Evolutionary conservation across 1,140 invertebrate genomes (phyloP), one percentile per base, ranked within the genome.

Genomic region (Ceratitis capitata): DNA sequence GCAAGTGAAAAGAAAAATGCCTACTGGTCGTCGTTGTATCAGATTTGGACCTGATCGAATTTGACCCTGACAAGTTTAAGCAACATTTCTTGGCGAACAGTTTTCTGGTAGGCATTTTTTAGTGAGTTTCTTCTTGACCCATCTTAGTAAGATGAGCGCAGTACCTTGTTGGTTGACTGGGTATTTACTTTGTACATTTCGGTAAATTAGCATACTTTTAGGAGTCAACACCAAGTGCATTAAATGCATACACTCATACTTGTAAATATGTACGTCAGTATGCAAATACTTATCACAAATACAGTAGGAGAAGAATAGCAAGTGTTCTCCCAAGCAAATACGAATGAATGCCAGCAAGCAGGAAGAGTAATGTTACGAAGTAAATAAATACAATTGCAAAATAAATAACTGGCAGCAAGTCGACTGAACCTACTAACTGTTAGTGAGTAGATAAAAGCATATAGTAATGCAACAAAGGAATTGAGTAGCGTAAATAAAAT

Each of bases 321-420:
- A 19, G 29, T 39, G 12, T 61, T 29, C 12, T 53, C n/a, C n/a
- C n/a, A n/a, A n/a, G n/a, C n/a, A n/a, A n/a, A n/a, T n/a, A n/a
- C n/a, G n/a, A n/a, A n/a, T n/a, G n/a, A 53, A 26, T 74, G 35
- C n/a, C n/a, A 45, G 35, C 26, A 35, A 69, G 19, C 1, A 16
- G 23, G 23, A 7, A 39, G 16, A 26, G 39, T 45, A 42, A 78
- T 45, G 69, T 39, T 45, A 39, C 39, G n/a, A 78, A 78, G 45
- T 78, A 78, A 78, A 78, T 78, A 78, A 45, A 78, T 47, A 78
- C 61, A 69, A 69, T 69, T 35, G 61, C 61, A 69, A 69, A 78
- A 78, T 47, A 78, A 78, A 78, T 42, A 78, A 78, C 69, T 78
- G 23, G n/a, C 35, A 78, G 45, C 19, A 3, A 14, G 69, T 45